A percentile compares a stretch with the other conserved stretches of the same genome.
These are phyloP conservation scores for Entelurus aequoreus DNA, from an alignment of 2,113 vertebrate genomes.

Conservation along the genomic window DNA sequence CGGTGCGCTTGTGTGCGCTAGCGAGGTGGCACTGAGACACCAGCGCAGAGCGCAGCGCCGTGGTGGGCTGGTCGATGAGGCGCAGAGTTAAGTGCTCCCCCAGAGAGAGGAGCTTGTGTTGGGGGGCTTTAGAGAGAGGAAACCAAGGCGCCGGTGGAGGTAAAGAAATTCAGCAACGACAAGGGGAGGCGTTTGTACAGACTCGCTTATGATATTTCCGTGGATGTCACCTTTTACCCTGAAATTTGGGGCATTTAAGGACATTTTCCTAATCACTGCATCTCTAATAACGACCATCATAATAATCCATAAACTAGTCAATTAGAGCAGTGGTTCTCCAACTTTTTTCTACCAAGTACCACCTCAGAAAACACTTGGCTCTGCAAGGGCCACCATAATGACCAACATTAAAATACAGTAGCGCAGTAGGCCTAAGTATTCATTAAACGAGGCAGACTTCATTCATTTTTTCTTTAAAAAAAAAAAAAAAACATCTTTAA, in stretches of 20 bases:
- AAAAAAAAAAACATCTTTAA: no score
- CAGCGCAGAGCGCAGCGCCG: slow-evolving; percentile 57
- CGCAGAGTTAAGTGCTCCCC: slow-evolving; percentile 75
- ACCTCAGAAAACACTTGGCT: no score
- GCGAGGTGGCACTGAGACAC: slow-evolving; percentile 65
- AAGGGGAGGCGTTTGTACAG: slow-evolving; percentile 32
- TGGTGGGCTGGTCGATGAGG: slow-evolving; percentile 67
- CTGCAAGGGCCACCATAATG: no score
- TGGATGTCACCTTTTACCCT: slow-evolving; percentile 10
- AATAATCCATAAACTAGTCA: no score
- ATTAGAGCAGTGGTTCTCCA: no score
- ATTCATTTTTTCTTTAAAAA: no score
- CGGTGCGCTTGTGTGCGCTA: slow-evolving; percentile 55
- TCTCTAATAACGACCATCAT: no score
- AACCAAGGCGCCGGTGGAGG: slow-evolving; percentile 25
- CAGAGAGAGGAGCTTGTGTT: slow-evolving; percentile 58
- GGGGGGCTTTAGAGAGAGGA: slow-evolving; percentile 43
- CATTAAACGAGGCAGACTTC: no score
- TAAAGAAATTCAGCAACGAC: neutral
- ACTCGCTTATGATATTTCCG: slow-evolving; percentile 27
- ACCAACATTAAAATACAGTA: no score
- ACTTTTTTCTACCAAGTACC: no score
- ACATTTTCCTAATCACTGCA: no score
- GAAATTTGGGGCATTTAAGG: neutral
- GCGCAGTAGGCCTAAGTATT: no score